Conservation (phyloP, 2,888 invertebrate species). For the Himalopsyche tibetana region DNA sequence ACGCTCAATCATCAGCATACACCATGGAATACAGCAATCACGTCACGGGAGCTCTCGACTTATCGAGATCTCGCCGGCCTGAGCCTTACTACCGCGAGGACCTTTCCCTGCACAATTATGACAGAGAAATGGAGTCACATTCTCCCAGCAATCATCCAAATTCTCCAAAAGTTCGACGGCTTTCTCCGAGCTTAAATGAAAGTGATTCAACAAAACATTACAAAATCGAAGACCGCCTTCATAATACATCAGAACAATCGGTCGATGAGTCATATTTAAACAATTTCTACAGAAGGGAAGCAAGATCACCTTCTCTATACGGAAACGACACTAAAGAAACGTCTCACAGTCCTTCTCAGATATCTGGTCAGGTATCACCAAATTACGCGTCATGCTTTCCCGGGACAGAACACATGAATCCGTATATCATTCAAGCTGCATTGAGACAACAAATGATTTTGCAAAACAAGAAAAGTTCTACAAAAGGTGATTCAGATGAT, state of each 20-base stretch:
- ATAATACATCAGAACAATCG: constrained; percentile 24
- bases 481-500: constrained; percentile 54
- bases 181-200: constrained; percentile 14
- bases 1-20: constrained; percentile 31
- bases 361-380: constrained; percentile 52
- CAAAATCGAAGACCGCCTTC: neutral
- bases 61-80: constrained; percentile 46
- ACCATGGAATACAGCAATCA: constrained; percentile 47
- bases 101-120: constrained; percentile 20
- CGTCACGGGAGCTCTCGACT: constrained; percentile 49
- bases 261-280: neutral
- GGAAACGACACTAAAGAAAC: constrained; percentile 47
- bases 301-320: constrained; percentile 53
- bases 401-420: constrained; percentile 57
- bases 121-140: constrained; percentile 9
- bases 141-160: neutral
- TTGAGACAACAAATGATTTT: constrained; percentile 58
- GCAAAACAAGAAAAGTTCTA: constrained; percentile 41
- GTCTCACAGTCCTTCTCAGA: neutral
- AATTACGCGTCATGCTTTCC: constrained; percentile 54
- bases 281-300: constrained; percentile 2
- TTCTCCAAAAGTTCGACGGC: neutral
- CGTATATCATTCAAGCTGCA: constrained; percentile 59
- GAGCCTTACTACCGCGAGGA: constrained; percentile 4
- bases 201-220: neutral